These are phyloP conservation scores for Lepus americanus DNA, from an alignment of 2,113 vertebrate species.

Conservation along the genomic window DNA sequence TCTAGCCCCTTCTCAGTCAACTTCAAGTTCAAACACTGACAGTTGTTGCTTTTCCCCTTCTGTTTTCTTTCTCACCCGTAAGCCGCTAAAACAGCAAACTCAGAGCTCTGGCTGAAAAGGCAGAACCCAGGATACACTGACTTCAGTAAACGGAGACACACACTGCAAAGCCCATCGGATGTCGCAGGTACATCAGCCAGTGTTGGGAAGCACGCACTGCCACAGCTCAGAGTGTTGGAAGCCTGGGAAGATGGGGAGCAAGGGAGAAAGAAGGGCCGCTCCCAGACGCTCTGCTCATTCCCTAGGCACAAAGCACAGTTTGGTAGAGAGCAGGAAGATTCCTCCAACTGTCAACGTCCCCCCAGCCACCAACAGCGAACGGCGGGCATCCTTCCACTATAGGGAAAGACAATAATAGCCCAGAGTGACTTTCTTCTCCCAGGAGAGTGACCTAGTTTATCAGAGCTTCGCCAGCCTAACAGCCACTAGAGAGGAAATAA, in stretches of 20 bases:
- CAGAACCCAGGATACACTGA: background rate
- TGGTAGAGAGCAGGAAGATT: background rate
- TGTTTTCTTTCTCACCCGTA: background rate
- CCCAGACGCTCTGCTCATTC: background rate
- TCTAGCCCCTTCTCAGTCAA: background rate
- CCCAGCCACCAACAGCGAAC: background rate
- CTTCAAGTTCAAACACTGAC: constrained; percentile 15
- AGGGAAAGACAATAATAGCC: background rate
- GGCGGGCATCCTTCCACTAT: background rate
- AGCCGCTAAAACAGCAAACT: background rate
- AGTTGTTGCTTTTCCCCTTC: background rate
- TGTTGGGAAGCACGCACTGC: background rate
- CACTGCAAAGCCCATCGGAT: background rate
- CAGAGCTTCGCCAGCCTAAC: constrained; percentile 1
- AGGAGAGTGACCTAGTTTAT: background rate
- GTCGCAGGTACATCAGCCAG: background rate
- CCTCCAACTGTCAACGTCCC: background rate
- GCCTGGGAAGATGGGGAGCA: background rate
- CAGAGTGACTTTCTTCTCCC: background rate
- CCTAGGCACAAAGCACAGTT: background rate
- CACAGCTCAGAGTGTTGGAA: background rate
- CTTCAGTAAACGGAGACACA: background rate
- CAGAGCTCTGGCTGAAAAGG: background rate
- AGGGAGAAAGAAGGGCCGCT: background rate
- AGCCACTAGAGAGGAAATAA: background rate